Evolutionary conservation across 2,113 vertebrate genomes (phyloP).

Genomic region (Ceyx margarethae): DNA sequence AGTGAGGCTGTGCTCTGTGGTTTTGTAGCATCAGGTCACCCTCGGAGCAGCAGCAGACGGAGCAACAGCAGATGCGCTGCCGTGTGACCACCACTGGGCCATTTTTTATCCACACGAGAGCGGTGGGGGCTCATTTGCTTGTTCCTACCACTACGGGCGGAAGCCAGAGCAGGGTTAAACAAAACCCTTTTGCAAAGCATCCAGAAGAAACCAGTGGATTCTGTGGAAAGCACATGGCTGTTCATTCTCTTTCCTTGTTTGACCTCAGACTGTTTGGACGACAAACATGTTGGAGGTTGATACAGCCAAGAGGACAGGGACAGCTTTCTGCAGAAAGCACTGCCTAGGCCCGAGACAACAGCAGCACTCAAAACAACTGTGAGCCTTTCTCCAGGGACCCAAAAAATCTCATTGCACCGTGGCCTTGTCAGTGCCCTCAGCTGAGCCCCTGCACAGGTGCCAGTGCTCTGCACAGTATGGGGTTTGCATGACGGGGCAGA

Average conservation of each 20-base stretch:
- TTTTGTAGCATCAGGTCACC: background rate
- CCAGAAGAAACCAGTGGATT: background rate
- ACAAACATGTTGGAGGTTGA: background rate
- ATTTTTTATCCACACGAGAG: fast-evolving
- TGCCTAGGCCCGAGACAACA: background rate
- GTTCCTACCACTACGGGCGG: fast-evolving
- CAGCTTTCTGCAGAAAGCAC: background rate
- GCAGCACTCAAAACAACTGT: background rate
- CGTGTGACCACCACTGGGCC: fast-evolving
- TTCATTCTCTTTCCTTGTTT: background rate
- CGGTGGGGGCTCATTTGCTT: fast-evolving
- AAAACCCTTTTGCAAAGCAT: background rate
- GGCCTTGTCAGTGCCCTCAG: background rate
- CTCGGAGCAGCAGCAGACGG: background rate
- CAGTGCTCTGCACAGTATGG: fast-evolving
- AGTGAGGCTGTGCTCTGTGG: background rate
- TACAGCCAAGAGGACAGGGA: fast-evolving
- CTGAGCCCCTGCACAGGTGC: background rate
- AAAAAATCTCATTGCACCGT: fast-evolving
- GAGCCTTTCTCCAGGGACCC: background rate
- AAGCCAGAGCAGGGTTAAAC: background rate
- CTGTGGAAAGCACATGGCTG: background rate
- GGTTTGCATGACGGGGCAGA: background rate
- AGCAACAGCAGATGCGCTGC: background rate
- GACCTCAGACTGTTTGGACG: background rate